phyloP scores from a whole-genome alignment of 2,888 invertebrate genomes.

The Megastigmus dorsalis region DNA sequence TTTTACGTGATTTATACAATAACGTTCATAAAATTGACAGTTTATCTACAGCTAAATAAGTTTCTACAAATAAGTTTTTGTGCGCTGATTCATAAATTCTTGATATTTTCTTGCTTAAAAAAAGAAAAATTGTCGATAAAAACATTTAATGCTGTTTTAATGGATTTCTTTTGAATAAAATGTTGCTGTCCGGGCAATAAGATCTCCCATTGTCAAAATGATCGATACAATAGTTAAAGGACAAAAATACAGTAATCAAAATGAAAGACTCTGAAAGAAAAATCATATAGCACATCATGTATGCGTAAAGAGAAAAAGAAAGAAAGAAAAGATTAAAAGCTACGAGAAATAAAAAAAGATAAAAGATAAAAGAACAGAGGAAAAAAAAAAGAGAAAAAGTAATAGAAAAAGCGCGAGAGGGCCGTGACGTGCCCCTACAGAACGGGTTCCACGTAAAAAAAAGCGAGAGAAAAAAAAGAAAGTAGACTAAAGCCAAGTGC shows the following conservation, averaged over 20 bases:
- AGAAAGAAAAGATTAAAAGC: constrained; percentile 33
- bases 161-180: too few relatives aligned
- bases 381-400: constrained; percentile 43
- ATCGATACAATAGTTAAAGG: neutral
- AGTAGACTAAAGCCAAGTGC: neutral
- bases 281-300: constrained; percentile 6
- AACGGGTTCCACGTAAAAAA: constrained; percentile 56
- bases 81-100: too few relatives aligned
- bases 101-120: too few relatives aligned
- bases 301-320: constrained; percentile 2
- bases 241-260: neutral
- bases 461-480: neutral
- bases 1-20: too few relatives aligned
- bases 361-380: constrained; percentile 24
- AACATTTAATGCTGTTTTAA: too few relatives aligned
- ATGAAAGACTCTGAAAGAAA: constrained; percentile 40
- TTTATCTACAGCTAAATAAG: too few relatives aligned
- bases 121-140: too few relatives aligned
- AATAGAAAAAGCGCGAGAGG: constrained; percentile 35
- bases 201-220: too few relatives aligned
- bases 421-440: constrained; percentile 48
- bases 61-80: too few relatives aligned
- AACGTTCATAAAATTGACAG: too few relatives aligned
- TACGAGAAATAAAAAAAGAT: constrained; percentile 40
- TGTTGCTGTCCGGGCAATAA: too few relatives aligned